phyloP scores from a whole-genome alignment of 1,140 invertebrate genomes.

The Drosophila triauraria region DNA sequence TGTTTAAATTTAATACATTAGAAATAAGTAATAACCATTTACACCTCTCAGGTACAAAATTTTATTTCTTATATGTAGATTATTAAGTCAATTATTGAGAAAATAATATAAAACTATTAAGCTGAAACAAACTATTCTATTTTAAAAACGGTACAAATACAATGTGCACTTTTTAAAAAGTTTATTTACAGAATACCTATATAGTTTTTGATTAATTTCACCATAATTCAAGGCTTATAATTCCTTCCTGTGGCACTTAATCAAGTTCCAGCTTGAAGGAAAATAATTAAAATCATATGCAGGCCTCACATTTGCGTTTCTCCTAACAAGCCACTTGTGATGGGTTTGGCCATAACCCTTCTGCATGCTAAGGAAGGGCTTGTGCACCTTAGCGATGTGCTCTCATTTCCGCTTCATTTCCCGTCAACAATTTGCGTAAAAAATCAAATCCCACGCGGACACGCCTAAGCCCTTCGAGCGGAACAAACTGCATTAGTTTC shows the following conservation, averaged over 20 bases:
- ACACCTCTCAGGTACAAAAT: no score
- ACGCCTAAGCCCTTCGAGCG: constrained; percentile 5
- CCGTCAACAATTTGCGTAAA: constrained; percentile 60
- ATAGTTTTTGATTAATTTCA: no score
- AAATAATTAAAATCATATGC: constrained; percentile 9
- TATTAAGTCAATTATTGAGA: no score
- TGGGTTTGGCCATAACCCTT: constrained; percentile 16
- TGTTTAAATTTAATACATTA: no score
- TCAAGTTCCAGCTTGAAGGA: neutral
- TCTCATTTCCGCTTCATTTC: constrained; percentile 72
- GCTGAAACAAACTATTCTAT: no score
- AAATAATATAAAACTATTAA: no score
- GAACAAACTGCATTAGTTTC: constrained; percentile 72
- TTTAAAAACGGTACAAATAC: no score
- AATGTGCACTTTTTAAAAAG: no score
- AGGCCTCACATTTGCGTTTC: constrained; percentile 7
- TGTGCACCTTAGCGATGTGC: constrained; percentile 64
- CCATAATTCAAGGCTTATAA: neutral
- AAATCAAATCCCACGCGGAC: constrained; percentile 41
- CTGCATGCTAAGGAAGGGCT: constrained; percentile 29
- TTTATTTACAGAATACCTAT: no score
- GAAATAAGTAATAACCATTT: no score
- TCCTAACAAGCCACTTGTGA: constrained; percentile 12
- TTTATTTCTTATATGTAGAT: no score
- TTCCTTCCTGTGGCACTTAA: neutral